These are phyloP conservation scores for Spinus olivaceus DNA, from an alignment of 2,797 vertebrate genomes.

Conservation along the genomic window DNA sequence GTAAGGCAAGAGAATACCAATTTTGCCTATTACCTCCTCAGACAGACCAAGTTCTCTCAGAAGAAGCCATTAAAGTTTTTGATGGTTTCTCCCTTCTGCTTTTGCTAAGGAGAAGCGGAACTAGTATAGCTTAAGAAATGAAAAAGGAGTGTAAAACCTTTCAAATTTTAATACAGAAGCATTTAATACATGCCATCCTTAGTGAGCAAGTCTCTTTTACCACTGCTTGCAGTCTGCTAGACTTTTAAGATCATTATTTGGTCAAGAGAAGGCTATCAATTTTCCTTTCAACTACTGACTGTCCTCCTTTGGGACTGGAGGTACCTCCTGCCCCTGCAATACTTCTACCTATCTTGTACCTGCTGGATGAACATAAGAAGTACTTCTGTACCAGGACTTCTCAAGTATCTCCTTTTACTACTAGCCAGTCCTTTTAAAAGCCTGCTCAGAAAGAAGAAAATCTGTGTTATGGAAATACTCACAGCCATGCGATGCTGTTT, in stretches of 20 bases:
- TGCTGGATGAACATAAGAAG: background rate
- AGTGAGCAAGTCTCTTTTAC: background rate
- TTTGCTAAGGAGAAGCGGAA: background rate
- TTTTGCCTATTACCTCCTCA: background rate
- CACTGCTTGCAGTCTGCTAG: background rate
- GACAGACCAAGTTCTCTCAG: background rate
- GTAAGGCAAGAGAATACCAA: background rate
- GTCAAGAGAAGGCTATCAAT: background rate
- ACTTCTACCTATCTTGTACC: background rate
- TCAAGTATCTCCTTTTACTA: background rate
- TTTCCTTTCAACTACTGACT: background rate
- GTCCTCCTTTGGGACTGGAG: background rate
- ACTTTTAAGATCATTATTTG: background rate
- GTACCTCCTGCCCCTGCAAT: background rate
- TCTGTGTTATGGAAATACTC: conserved; percentile 59
- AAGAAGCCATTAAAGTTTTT: background rate
- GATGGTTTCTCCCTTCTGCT: background rate
- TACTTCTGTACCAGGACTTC: background rate
- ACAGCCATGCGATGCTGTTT: conserved; percentile 99
- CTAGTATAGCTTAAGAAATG: background rate
- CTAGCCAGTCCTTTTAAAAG: background rate
- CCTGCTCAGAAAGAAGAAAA: background rate
- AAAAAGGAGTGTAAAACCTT: background rate
- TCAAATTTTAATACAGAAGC: background rate
- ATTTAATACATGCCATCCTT: background rate